Percentiles rank a stretch among this genome's conserved stretches.
These are phyloP conservation scores for Gadopsis bispinosus DNA, from an alignment of 2,797 vertebrate species.

Conservation along the genomic window DNA sequence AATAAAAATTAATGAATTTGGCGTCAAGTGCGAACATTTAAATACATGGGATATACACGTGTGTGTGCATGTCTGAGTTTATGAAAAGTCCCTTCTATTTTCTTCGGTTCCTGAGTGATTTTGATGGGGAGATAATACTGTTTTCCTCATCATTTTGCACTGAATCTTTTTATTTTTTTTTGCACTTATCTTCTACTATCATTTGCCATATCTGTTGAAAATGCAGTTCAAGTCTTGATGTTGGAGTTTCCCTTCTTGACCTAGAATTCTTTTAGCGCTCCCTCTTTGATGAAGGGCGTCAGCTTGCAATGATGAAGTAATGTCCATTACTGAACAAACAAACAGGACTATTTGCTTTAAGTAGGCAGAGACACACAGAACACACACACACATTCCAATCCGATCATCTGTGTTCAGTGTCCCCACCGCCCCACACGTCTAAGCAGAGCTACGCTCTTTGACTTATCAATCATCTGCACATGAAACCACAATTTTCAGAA, in stretches of 20 bases:
- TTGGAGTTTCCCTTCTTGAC: constrained; percentile 74
- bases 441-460: constrained; percentile 54
- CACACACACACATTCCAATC: constrained; percentile 16
- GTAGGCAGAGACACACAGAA: constrained; percentile 37
- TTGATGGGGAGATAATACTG: constrained; percentile 52
- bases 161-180: constrained; percentile 27
- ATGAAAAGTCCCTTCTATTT: constrained; percentile 40
- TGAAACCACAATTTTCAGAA: constrained; percentile 75
- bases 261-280: constrained; percentile 57
- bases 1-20: constrained; percentile 98
- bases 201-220: constrained; percentile 57
- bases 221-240: constrained; percentile 47
- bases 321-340: constrained; percentile 74
- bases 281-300: constrained; percentile 77
- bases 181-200: constrained; percentile 34
- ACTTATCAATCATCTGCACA: constrained; percentile 76
- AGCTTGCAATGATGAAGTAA: constrained; percentile 71
- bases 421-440: constrained; percentile 26
- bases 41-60: constrained; percentile 45
- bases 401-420: constrained; percentile 55
- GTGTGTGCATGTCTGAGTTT: constrained; percentile 37
- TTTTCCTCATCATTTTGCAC: constrained; percentile 48
- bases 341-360: constrained; percentile 66
- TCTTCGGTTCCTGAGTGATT: constrained; percentile 31
- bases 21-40: constrained; percentile 84